Base-by-base conservation (phyloP, 2,888 invertebrate species). In the Dryocosmus kuriphilus region DNA sequence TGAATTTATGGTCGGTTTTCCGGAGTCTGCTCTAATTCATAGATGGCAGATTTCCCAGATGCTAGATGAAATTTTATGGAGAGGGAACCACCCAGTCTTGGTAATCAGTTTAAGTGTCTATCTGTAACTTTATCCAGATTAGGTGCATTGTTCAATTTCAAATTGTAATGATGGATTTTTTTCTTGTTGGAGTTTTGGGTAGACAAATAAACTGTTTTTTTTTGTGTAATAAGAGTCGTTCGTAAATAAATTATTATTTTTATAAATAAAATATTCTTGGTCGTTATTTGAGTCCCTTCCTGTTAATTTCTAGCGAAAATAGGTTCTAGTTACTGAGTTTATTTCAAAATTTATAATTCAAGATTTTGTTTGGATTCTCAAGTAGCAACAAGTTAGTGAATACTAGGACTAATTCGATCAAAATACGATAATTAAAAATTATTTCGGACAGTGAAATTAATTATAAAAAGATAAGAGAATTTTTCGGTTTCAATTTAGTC, bases 81-180 rank as follows among this genome's bases (percentile, higher is more conserved):
- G 14, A 8, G 2, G 2, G 76, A 79, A 63, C n/a, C 74, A 79
- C 75, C 74, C 74, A 81, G 76, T 80, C 79, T 71, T 78, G 76
- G 79, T 57, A 5, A 27, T 75, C 76, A 76, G 79, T 79, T 80
- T 77, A 6, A 73, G 77, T 76, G 73, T 71, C 80, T 79, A 76
- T 79, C 78, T 79, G 57, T 74, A 73, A 78, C 38, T 67, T 77
- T 38, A 51, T 78, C 63, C 22, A 2, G 30, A 41, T 61, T 41
- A 16, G 3, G 73, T 71, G 74, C 32, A 74, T 77, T 57, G 19
- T 62, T 32, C 62, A n/a, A 62, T 30, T 62, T 62, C 1, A 19
- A 8, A 7, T 63, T 63, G 63, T 35, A 5, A 38, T 63, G 6
- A 63, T 63, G 35, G 38, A 63, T n/a, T 63, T 22, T 38, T 38